These are phyloP conservation scores for Cantharis lateralis DNA, from an alignment of 2,888 invertebrate species.

Conservation along the genomic window DNA sequence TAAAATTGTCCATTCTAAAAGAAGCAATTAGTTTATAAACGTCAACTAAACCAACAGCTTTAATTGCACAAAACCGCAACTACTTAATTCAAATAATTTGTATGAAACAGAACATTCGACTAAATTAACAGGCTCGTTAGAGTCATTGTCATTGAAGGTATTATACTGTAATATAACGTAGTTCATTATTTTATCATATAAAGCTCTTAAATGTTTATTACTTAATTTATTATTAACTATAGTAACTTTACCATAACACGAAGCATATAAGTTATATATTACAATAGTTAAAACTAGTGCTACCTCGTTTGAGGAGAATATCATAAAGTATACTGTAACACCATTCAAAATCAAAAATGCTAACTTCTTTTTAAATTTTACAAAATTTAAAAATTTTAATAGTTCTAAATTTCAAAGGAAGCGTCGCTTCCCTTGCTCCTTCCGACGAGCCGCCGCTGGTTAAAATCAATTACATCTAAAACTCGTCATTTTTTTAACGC, in stretches of 20 bases:
- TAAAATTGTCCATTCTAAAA: not conserved
- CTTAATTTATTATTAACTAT: not conserved
- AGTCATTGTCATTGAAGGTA: not conserved
- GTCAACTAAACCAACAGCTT: not conserved
- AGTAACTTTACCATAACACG: not conserved
- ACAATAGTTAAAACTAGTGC: too few relatives aligned
- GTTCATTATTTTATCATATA: not conserved
- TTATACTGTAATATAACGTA: not conserved
- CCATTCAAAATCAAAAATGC: too few relatives aligned
- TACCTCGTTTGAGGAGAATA: too few relatives aligned
- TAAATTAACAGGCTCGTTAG: not conserved
- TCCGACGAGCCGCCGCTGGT: too few relatives aligned
- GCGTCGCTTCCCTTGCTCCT: too few relatives aligned
- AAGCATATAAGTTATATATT: not conserved
- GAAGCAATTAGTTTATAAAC: not conserved
- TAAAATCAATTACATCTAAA: too few relatives aligned
- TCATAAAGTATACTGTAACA: too few relatives aligned
- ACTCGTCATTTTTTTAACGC: too few relatives aligned
- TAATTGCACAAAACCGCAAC: not conserved
- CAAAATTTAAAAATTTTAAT: too few relatives aligned
- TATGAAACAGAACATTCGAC: not conserved
- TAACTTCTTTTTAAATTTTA: too few relatives aligned
- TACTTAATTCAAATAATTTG: constrained; percentile 1
- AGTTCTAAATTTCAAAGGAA: too few relatives aligned
- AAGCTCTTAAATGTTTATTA: not conserved